Evolutionary conservation across 92 coral and sea anemone species (phyloP).

Genomic region (Porites cylindrica): DNA sequence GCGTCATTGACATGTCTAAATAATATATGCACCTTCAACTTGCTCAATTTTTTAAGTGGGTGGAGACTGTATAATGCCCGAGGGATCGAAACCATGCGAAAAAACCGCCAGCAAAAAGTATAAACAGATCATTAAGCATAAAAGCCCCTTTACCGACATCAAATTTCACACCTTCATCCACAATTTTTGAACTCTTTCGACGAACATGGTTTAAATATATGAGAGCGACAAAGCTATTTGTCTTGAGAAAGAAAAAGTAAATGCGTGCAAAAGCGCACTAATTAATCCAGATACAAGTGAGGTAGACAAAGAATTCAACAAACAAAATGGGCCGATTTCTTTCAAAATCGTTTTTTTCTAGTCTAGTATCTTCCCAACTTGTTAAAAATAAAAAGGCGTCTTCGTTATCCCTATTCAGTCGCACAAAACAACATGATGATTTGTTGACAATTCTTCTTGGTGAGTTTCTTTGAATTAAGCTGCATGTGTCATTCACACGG

Average conservation of each 20-base stretch:
- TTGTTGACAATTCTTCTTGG: conserved; percentile 30
- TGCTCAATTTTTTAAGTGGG: conserved; percentile 30
- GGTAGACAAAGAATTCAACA: not conserved
- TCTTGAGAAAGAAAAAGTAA: not conserved
- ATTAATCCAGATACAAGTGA: not conserved
- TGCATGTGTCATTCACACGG: conserved; percentile 22
- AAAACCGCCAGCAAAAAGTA: conserved; percentile 4
- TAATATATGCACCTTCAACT: conserved; percentile 23
- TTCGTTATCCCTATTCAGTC: conserved; percentile 29
- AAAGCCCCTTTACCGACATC: not conserved
- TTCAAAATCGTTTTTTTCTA: conserved; percentile 1
- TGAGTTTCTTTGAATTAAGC: conserved; percentile 16
- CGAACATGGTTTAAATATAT: not conserved
- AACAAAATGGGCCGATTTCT: not conserved
- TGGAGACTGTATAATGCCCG: conserved; percentile 35
- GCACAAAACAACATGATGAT: conserved; percentile 21
- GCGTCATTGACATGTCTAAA: conserved; percentile 16
- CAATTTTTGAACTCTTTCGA: not conserved
- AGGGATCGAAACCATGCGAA: conserved; percentile 38
- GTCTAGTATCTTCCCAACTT: conserved; percentile 19
- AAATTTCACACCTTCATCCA: not conserved
- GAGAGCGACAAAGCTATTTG: not conserved
- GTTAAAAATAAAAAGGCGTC: conserved; percentile 17
- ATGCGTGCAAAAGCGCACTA: not conserved
- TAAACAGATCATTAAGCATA: not conserved